phyloP scores from a whole-genome alignment of 2,797 vertebrate genomes.

The Anas bernieri region DNA sequence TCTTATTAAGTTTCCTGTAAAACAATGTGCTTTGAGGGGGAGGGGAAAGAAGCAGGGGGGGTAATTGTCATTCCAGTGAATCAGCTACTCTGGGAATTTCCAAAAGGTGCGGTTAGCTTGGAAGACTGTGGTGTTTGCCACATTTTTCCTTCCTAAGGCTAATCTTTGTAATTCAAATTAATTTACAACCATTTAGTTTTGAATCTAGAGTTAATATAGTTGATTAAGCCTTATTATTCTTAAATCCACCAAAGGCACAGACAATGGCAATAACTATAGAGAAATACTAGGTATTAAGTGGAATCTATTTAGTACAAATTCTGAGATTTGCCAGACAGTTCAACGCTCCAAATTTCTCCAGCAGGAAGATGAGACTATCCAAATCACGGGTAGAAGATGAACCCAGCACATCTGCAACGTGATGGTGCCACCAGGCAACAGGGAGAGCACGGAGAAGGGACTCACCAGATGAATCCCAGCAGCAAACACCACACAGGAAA shows the following conservation, averaged over 20 bases:
- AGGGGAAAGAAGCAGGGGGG: not conserved
- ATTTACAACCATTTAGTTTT: constrained; percentile 48
- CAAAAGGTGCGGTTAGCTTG: constrained; percentile 37
- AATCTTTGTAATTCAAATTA: constrained; percentile 53
- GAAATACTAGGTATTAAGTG: constrained; percentile 29
- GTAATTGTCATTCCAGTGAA: constrained; percentile 40
- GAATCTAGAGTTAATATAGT: constrained; percentile 33
- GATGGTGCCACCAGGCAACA: not conserved
- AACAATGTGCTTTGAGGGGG: constrained; percentile 21
- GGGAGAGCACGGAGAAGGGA: not conserved
- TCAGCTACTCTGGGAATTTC: constrained; percentile 60
- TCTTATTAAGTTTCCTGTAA: constrained; percentile 67
- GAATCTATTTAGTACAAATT: not conserved
- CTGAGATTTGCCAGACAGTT: constrained; percentile 15
- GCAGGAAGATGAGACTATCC: not conserved
- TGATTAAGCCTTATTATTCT: constrained; percentile 36
- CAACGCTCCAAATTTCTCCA: not conserved
- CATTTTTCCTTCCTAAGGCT: constrained; percentile 61
- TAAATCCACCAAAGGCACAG: constrained; percentile 26
- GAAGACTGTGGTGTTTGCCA: constrained; percentile 24
- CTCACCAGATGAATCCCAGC: not conserved
- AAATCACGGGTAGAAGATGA: not conserved
- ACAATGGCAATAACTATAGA: not conserved
- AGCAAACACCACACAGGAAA: not conserved
- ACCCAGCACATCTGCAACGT: not conserved